Evolutionary conservation across 2,888 invertebrate genomes (phyloP), one percentile per base, ranked within the genome.

Genomic region (Drosophila emarginata): DNA sequence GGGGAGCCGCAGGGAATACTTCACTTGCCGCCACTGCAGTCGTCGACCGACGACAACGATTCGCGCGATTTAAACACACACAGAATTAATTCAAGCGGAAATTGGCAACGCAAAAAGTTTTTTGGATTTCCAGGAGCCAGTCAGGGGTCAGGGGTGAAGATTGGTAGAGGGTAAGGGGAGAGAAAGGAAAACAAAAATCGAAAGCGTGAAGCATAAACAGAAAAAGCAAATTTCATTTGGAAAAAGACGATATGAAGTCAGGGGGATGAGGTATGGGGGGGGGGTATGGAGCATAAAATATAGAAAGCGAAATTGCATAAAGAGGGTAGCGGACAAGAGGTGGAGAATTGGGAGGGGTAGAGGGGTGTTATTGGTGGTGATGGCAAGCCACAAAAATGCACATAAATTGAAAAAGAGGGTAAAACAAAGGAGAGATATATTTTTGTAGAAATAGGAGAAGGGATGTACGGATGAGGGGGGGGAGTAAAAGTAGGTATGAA

Each of bases 11-110:
- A 86, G 82, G 87, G 83, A 87, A 40, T 23, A 39, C 57, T 62
- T 62, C 80, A 80, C 74, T 76, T 45, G 45, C 18, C 45, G 18
- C 45, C 45, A 45, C 45, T 45, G 45, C 45, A 45, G 18, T 45
- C 21, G 45, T 9, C 32, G 23, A 2, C 28, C 11, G 9, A 32
- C 9, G 32, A 32, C 32, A 32, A 32, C 32, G 32, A 32, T 32
- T 7, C 21, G 40, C 40, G 45, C 45, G 83, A 85, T 85, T 87
- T 87, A 87, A 82, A 76, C 79, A 79, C 80, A 77, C 79, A 79
- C 80, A 77, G 78, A 83, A 85, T 88, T 88, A 89, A 87, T 88
- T 89, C 90, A 89, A 80, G 89, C 88, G 90, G 85, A 88, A 89
- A 85, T 85, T 88, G 83, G 85, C 88, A 79, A 78, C 75, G 53